These are phyloP conservation scores for Scaptomyza parva DNA, from an alignment of 2,888 invertebrate species.

Conservation along the genomic window DNA sequence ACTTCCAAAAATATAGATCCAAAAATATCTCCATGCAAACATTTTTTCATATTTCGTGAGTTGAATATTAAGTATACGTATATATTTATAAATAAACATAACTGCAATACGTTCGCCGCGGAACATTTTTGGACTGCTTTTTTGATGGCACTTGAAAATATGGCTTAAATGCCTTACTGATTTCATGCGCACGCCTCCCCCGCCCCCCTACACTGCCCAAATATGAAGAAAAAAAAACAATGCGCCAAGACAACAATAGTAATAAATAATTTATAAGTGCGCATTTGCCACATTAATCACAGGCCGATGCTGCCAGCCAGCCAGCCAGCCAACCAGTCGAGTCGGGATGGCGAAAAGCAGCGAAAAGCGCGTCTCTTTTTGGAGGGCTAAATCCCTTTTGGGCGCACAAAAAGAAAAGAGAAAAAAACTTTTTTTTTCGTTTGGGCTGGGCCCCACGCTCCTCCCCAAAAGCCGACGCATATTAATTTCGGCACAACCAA, in stretches of 20 bases:
- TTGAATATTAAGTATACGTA: conserved; percentile 52
- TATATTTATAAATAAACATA: conserved; percentile 23
- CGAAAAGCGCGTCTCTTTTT: conserved; percentile 28
- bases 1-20: neutral
- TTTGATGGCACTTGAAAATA: conserved; percentile 54
- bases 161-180: conserved; percentile 75
- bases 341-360: conserved; percentile 26
- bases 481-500: conserved; percentile 73
- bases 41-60: conserved; percentile 22
- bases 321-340: conserved; percentile 2
- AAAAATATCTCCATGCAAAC: neutral
- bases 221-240: conserved; percentile 67
- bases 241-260: conserved; percentile 68
- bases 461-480: conserved; percentile 62
- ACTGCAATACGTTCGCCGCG: neutral
- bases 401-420: too few species aligned
- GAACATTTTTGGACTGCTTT: neutral
- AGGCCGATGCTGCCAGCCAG: conserved; percentile 42
- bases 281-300: conserved; percentile 79
- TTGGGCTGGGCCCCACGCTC: neutral
- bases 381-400: conserved; percentile 47
- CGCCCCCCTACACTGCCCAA: neutral
- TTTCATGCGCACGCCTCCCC: conserved; percentile 60
- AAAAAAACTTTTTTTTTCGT: conserved; percentile 55
- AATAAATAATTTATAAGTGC: conserved; percentile 79